phyloP scores from a whole-genome alignment of 2,888 invertebrate species.

The Hypolimnas misippus region DNA sequence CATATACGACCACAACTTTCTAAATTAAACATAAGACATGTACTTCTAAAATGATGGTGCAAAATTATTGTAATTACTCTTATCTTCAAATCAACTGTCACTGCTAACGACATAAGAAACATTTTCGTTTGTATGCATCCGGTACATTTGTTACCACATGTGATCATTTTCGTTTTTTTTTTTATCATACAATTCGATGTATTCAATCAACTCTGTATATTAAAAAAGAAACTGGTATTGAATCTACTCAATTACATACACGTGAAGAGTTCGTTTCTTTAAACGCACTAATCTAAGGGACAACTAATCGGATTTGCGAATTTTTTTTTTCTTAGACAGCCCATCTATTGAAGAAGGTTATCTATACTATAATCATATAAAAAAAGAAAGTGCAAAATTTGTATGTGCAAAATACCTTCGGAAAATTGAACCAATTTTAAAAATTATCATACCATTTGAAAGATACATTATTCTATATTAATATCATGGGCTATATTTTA shows the following conservation, averaged over 20 bases:
- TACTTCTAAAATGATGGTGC: slow-evolving; percentile 45
- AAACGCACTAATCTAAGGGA: too few species aligned
- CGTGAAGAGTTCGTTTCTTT: too few species aligned
- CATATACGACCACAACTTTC: slow-evolving; percentile 47
- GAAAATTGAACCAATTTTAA: too few species aligned
- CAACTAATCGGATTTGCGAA: too few species aligned
- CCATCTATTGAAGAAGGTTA: too few species aligned
- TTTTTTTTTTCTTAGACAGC: too few species aligned
- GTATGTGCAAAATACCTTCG: too few species aligned
- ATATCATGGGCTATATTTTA: too few species aligned
- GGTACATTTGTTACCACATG: slow-evolving; percentile 35
- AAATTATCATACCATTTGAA: too few species aligned
- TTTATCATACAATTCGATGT: slow-evolving; percentile 3
- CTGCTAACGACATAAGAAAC: slow-evolving; percentile 27
- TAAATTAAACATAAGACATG: slow-evolving; percentile 47
- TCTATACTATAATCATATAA: too few species aligned
- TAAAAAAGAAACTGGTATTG: background rate
- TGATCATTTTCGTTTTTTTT: slow-evolving; percentile 22
- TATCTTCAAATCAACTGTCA: slow-evolving; percentile 50
- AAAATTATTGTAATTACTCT: slow-evolving; percentile 51
- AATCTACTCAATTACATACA: background rate
- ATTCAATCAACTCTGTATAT: background rate
- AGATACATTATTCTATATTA: too few species aligned
- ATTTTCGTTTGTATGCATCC: slow-evolving; percentile 28
- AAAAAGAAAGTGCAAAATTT: too few species aligned